Conservation (phyloP, 1,140 invertebrate species). For the Tetramorium parvispinum region DNA sequence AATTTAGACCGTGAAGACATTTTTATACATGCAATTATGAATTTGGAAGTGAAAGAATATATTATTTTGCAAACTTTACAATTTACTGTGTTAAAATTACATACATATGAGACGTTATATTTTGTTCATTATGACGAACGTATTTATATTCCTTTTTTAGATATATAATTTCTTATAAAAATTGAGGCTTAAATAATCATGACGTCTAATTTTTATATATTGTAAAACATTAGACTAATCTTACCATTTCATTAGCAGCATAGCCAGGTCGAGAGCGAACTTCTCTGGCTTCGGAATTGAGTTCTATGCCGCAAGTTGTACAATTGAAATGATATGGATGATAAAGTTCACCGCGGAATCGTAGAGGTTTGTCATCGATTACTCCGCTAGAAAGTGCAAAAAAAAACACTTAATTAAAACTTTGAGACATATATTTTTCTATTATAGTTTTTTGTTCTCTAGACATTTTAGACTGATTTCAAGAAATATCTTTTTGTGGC, state of each 20-base stretch:
- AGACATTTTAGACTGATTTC: not conserved
- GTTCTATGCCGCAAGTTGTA: constrained; percentile 94
- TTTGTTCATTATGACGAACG: not conserved
- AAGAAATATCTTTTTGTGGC: not conserved
- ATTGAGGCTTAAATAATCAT: not conserved
- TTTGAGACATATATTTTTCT: not conserved
- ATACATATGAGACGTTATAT: not conserved
- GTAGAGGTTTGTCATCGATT: constrained; percentile 98
- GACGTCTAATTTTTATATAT: not conserved
- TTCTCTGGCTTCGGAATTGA: constrained; percentile 97
- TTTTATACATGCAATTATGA: not conserved
- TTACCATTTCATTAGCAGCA: constrained; percentile 95
- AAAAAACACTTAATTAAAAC: not conserved
- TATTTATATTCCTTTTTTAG: not conserved
- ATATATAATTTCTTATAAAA: constrained; percentile 1
- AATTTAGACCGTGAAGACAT: not conserved
- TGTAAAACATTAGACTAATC: constrained; percentile 53
- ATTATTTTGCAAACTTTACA: constrained; percentile 10
- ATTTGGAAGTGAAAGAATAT: not conserved
- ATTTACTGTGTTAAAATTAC: not conserved
- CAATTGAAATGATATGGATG: constrained; percentile 99
- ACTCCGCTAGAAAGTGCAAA: constrained; percentile 89
- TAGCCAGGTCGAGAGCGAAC: constrained; percentile 95
- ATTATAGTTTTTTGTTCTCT: not conserved
- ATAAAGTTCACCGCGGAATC: constrained; percentile 98